Evolutionary conservation across 1,140 invertebrate genomes (phyloP).

Genomic region (Leptopilina boulardi): DNA sequence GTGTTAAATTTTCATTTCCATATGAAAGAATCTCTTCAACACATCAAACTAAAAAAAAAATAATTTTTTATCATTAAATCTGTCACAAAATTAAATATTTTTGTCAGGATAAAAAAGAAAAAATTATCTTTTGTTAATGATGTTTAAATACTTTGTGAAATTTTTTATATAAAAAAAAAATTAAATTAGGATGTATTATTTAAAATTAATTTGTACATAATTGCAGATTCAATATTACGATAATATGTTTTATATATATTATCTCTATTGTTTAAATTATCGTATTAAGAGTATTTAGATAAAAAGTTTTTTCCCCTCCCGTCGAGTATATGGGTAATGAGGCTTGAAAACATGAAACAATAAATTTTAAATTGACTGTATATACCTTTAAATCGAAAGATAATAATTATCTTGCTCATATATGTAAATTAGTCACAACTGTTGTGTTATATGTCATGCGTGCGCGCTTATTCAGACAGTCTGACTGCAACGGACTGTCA

Average conservation of each 20-base stretch:
- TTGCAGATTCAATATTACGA: neutral
- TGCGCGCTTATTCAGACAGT: neutral
- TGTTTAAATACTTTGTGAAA: no score
- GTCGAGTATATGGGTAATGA: neutral
- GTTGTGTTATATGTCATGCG: slow-evolving; percentile 27
- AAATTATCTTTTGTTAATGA: no score
- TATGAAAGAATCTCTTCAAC: slow-evolving; percentile 39
- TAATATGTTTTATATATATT: neutral
- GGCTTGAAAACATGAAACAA: slow-evolving; percentile 14
- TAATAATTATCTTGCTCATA: slow-evolving; percentile 33
- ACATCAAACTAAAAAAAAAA: slow-evolving; percentile 27
- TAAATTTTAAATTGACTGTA: neutral
- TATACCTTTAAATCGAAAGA: slow-evolving; percentile 10
- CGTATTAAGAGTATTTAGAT: neutral
- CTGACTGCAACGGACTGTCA: neutral
- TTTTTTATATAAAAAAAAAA: no score
- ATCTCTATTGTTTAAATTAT: neutral
- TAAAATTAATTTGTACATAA: neutral
- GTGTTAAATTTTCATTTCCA: slow-evolving; percentile 42
- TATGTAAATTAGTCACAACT: slow-evolving; percentile 23
- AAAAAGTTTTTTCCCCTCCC: neutral
- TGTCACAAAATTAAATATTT: slow-evolving; percentile 32
- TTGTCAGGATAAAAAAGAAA: slow-evolving; percentile 12
- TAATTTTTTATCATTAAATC: slow-evolving; percentile 42
- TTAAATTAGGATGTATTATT: no score